Evolutionary conservation across 2,113 vertebrate species (phyloP).

Genomic region (Cygnus buccinator): DNA sequence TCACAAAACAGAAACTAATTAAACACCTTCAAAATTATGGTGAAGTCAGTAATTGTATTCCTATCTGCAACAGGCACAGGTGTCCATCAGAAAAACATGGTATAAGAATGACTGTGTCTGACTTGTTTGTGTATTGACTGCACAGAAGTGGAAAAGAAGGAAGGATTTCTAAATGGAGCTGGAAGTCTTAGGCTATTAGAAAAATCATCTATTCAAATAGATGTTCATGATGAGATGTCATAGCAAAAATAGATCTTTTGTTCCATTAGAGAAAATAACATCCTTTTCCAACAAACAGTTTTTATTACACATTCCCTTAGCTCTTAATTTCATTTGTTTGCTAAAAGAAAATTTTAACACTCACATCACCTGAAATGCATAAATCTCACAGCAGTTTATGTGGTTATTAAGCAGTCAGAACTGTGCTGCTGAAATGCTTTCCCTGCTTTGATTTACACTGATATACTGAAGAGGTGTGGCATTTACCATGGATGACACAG

Average conservation of each 20-base stretch:
- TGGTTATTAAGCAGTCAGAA: not conserved
- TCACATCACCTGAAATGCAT: not conserved
- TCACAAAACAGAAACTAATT: not conserved
- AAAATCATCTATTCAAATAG: not conserved
- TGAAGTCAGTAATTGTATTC: not conserved
- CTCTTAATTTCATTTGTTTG: not conserved
- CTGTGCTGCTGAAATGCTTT: not conserved
- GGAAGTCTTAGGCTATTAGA: not conserved
- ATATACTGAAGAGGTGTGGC: not conserved
- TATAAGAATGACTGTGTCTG: not conserved
- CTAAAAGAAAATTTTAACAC: not conserved
- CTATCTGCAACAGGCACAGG: not conserved
- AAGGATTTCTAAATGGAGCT: constrained; percentile 7
- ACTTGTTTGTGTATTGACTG: not conserved
- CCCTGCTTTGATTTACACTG: not conserved
- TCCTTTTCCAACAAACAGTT: not conserved
- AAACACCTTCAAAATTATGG: not conserved
- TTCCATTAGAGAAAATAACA: not conserved
- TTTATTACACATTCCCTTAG: not conserved
- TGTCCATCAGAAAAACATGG: not conserved
- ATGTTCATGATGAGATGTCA: not conserved
- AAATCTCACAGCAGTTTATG: not conserved
- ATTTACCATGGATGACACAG: not conserved
- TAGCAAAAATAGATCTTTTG: not conserved
- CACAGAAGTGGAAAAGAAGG: not conserved